These are phyloP conservation scores for Solea solea DNA, from an alignment of 2,113 vertebrate genomes.

Conservation along the genomic window DNA sequence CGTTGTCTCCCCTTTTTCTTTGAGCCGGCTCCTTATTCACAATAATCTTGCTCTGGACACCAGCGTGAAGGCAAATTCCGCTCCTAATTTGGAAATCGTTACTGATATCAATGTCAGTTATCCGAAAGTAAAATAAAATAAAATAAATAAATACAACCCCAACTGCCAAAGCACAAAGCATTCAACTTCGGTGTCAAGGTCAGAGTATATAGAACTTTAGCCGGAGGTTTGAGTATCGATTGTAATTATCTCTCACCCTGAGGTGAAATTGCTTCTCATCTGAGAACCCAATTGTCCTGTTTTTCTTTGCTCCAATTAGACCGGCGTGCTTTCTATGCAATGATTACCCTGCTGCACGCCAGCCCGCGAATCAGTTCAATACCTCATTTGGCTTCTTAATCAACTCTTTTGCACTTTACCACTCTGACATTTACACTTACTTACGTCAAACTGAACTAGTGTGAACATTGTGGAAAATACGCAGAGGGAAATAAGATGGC, in stretches of 20 bases:
- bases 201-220: conserved; percentile 7
- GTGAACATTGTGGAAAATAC: no score
- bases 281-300: conserved; percentile 35
- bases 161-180: not conserved
- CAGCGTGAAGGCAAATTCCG: conserved; percentile 24
- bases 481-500: no score
- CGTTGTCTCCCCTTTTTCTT: not conserved
- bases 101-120: conserved; percentile 34
- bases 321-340: conserved; percentile 15
- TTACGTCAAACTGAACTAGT: conserved; percentile 17
- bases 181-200: conserved; percentile 34
- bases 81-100: conserved; percentile 43
- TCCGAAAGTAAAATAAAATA: not conserved
- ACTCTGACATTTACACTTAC: conserved; percentile 24
- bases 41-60: conserved; percentile 27
- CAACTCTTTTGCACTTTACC: conserved; percentile 48
- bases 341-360: conserved; percentile 9
- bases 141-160: not conserved
- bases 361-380: conserved; percentile 54
- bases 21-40: not conserved
- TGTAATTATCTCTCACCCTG: conserved; percentile 66
- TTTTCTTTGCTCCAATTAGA: conserved; percentile 30
- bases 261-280: conserved; percentile 50
- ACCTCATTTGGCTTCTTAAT: conserved; percentile 66
- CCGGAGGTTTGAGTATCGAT: conserved; percentile 55